Base-by-base conservation (phyloP, 2,113 vertebrate genomes). In the Numenius arquata region DNA sequence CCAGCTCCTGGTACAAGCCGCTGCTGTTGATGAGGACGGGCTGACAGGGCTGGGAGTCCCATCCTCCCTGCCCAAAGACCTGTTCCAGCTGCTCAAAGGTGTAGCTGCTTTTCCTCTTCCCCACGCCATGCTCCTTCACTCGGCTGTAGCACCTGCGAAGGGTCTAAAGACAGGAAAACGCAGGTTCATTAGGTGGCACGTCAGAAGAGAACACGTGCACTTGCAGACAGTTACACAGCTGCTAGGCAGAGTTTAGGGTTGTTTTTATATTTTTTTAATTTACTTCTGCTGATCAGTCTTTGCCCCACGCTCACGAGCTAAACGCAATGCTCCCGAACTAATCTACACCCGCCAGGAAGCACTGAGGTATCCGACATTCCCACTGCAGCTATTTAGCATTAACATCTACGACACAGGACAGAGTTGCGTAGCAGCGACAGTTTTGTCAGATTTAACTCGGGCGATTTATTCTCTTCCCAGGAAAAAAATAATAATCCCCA, bases 101-200 rank as follows among this genome's bases (percentile, higher is more conserved):
- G 98, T 99, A 99, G 98, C 99, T 99, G 98, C 99, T 99, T 98
- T 99, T 99, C 97, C 99, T 98, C 95, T 99, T 99, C 30, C 99
- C 99, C 0, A 99, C 99, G 66, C 99, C 99, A 2, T 99, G 99
- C 97, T 99, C 99, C 98, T 99, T 99, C 91, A 99, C 99, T 1
- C 99, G 99, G 98, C 99, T 99, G 98, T 99, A 99, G 97, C 99
- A 99, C 95, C 99, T 98, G 82, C 99, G 98, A 30, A 99, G 98
- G 41, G 99, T 99, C 99, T 99, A 96, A 96, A 84, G 90, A 97
- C 52, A 97, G 79, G 88, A 92, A 93, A 88, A 43, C 32, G 41
- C 82, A 15, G 41, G 50, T 97, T 92, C 91, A 55, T 75, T 92
- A 52, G 80, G 89, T 19, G 56, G 70, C 43, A 48, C 63, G 68